A percentile compares a stretch with the other conserved stretches of the same genome.
phyloP scores from a whole-genome alignment of 1,140 invertebrate genomes.

The Leptoteleia sp. region DNA sequence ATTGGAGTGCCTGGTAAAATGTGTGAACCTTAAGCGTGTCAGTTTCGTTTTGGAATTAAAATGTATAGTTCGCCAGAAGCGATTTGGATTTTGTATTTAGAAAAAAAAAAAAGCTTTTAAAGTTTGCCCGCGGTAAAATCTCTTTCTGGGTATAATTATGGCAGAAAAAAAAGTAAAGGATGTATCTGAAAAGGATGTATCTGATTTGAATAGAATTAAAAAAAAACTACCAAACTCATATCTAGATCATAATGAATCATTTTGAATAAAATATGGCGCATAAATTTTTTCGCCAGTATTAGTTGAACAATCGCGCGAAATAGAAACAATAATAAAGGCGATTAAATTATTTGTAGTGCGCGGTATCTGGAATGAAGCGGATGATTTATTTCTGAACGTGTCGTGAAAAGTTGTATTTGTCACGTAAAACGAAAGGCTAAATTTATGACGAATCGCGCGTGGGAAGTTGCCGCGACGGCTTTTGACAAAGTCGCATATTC shows the following conservation, averaged over 20 bases:
- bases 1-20: background rate
- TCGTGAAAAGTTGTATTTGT: conserved; percentile 51
- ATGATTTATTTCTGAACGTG: conserved; percentile 42
- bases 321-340: conserved; percentile 11
- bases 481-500: conserved; percentile 51
- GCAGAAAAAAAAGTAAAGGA: too few species aligned
- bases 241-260: too few species aligned
- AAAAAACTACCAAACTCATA: too few species aligned
- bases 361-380: conserved; percentile 3
- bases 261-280: too few species aligned
- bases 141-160: too few species aligned
- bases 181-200: too few species aligned
- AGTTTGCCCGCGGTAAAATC: too few species aligned
- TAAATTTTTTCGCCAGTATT: too few species aligned
- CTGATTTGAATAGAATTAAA: too few species aligned
- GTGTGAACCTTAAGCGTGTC: background rate
- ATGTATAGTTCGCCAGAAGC: conserved; percentile 5
- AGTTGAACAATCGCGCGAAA: too few species aligned
- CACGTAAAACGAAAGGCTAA: conserved; percentile 54
- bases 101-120: too few species aligned
- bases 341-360: background rate
- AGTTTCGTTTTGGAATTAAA: conserved; percentile 8
- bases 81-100: too few species aligned
- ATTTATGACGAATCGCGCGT: conserved; percentile 56
- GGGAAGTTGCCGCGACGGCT: conserved; percentile 39